phyloP scores from a whole-genome alignment of 2,888 invertebrate species.

The Lingula anatina region DNA sequence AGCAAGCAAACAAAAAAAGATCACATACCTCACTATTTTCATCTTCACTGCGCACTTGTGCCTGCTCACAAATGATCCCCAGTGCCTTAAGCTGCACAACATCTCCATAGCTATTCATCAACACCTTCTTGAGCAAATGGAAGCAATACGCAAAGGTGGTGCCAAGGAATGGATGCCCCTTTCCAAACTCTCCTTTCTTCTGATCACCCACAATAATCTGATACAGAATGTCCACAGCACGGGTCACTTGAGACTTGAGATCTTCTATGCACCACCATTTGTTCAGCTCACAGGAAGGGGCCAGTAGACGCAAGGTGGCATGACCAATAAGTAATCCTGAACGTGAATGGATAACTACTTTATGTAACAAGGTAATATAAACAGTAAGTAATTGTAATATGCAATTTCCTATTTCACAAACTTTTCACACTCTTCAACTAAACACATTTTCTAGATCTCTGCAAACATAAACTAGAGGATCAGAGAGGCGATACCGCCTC shows the following conservation, averaged over 20 bases:
- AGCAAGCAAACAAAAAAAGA: too few species aligned
- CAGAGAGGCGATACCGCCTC: too few species aligned
- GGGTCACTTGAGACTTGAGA: slow-evolving; percentile 61
- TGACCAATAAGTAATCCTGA: slow-evolving; percentile 63
- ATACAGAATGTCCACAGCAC: slow-evolving; percentile 61
- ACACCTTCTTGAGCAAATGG: slow-evolving; percentile 62
- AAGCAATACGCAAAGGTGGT: slow-evolving; percentile 80
- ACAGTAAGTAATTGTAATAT: too few species aligned
- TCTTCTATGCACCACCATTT: slow-evolving; percentile 71
- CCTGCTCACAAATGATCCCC: slow-evolving; percentile 59
- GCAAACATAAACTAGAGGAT: too few species aligned
- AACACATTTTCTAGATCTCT: too few species aligned
- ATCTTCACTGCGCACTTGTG: slow-evolving; percentile 64
- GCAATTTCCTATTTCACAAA: too few species aligned
- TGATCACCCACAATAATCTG: slow-evolving; percentile 7
- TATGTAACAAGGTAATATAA: too few species aligned
- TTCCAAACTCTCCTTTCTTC: neutral
- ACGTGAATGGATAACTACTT: too few species aligned
- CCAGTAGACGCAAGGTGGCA: slow-evolving; percentile 68
- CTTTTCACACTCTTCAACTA: too few species aligned
- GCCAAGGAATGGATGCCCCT: slow-evolving; percentile 56
- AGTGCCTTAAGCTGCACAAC: slow-evolving; percentile 37
- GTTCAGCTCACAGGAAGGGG: slow-evolving; percentile 76
- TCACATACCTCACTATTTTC: too few species aligned
- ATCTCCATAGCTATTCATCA: slow-evolving; percentile 28